These are phyloP conservation scores for Rhingia rostrata DNA, from an alignment of 2,888 invertebrate genomes.

Conservation along the genomic window DNA sequence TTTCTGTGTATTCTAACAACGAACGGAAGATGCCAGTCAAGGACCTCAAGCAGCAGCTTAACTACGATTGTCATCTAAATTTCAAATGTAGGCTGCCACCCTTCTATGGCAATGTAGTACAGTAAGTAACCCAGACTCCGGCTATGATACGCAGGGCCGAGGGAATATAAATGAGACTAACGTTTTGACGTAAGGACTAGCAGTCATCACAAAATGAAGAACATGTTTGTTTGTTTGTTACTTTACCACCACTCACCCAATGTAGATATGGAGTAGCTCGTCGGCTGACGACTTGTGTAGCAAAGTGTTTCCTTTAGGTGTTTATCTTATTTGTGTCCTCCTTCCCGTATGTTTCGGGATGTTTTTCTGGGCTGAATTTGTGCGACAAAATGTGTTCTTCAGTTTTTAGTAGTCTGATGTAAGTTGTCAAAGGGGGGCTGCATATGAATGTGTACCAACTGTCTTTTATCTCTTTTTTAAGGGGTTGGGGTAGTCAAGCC, in stretches of 20 bases:
- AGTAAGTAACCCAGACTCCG: slow-evolving; percentile 20
- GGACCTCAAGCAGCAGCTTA: slow-evolving; percentile 50
- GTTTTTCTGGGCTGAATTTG: not conserved
- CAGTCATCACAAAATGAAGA: slow-evolving; percentile 54
- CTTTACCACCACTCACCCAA: slow-evolving; percentile 13
- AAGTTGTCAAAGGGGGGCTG: too few species aligned
- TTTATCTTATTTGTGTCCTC: slow-evolving; percentile 40
- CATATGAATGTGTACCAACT: too few species aligned
- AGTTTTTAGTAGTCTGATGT: not conserved
- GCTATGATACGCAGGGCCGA: not conserved
- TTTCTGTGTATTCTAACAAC: slow-evolving; percentile 11
- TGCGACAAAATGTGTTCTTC: slow-evolving; percentile 21
- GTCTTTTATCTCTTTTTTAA: not conserved
- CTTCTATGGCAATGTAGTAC: not conserved
- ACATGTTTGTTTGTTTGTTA: slow-evolving; percentile 57
- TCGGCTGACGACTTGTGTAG: slow-evolving; percentile 27
- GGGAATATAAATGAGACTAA: slow-evolving; percentile 47
- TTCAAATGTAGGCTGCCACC: slow-evolving; percentile 60
- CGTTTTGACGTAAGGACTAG: slow-evolving; percentile 54
- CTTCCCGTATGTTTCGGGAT: not conserved
- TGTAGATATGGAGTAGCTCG: slow-evolving; percentile 1
- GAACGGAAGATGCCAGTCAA: slow-evolving; percentile 52
- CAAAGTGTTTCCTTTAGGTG: slow-evolving; percentile 56
- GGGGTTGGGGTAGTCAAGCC: too few species aligned
- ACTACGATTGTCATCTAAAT: slow-evolving; percentile 70